Evolutionary conservation across 1,140 invertebrate species (phyloP), one percentile per base, ranked within the genome.

Genomic region (Pseudomyrmex dendroicus): DNA sequence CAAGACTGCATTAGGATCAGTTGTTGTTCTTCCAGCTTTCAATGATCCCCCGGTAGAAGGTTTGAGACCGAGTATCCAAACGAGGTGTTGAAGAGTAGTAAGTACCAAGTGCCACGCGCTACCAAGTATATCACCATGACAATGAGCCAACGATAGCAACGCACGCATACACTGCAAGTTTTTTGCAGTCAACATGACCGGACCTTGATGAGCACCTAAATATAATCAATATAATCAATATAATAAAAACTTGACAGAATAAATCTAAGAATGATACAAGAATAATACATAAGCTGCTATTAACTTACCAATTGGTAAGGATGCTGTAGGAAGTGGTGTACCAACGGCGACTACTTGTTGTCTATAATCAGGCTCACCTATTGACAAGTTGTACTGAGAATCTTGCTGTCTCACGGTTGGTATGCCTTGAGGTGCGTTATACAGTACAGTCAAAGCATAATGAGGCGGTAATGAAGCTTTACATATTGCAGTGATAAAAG

Each of bases 171-270:
- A 99, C 89, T 99, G 98, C 22, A 99, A 95, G 95, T 99, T 99
- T 91, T 99, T 99, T 0, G 98, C 97, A 5, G 99, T 99, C 89
- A 99, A 95, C 98, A 99, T 99, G 50, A 99, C 99, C n/a, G 98
- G 98, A n/a, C 97, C 97, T 94, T 98, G 97, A 91, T 98, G 97
- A 22, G 97, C 96, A 56, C 96, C 96, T 93, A 91, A 86, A 84
- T 64, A 59, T 5, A 54, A 73, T 57, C 17, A 86, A 84, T 76
- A 2, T 72, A 2, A 73, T n/a, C 17, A 86, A 84, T 76, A 2
- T 72, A 2, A 73, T n/a, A 22, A 57, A 44, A 73, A 2, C 61
- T 17, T 61, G 35, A 2, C 20, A 2, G 12, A 61, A 25, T 73
- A 35, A 35, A 35, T 35, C 35, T 35, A 35, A 25, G 25, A 25